Evolutionary conservation across 23 tunicate species (phyloP).

Genomic region (Clavelina lepadiformis): DNA sequence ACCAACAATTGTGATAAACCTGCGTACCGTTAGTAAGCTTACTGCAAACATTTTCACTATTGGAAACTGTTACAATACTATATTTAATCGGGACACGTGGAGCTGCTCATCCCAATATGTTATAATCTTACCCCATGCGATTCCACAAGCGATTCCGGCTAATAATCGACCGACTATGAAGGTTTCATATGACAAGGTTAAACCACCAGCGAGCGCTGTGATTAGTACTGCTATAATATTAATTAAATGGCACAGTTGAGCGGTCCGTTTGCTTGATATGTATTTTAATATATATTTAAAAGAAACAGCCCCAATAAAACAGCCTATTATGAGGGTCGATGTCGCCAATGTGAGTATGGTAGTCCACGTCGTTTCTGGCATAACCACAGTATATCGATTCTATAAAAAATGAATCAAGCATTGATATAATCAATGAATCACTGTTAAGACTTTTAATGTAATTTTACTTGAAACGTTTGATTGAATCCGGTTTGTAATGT

Average conservation of each 20-base stretch:
- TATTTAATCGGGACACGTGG: no score
- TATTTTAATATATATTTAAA: background rate
- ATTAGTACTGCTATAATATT: constrained; percentile 29
- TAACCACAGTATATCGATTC: constrained; percentile 12
- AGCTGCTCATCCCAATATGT: no score
- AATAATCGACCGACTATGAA: constrained; percentile 47
- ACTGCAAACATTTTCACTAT: no score
- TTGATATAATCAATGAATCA: no score
- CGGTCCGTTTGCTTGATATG: constrained; percentile 10
- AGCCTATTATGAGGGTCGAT: constrained; percentile 22
- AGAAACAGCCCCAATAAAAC: constrained; percentile 11
- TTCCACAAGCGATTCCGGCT: constrained; percentile 23
- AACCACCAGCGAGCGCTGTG: constrained; percentile 30
- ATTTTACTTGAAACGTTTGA: no score
- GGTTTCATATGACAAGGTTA: constrained; percentile 45
- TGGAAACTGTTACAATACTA: no score
- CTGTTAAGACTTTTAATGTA: no score
- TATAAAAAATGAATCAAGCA: background rate
- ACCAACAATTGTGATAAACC: constrained; percentile 11
- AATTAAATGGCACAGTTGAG: constrained; percentile 19
- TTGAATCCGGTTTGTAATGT: no score
- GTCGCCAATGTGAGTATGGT: constrained; percentile 21
- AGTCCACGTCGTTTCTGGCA: constrained; percentile 33
- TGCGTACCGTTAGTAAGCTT: no score
- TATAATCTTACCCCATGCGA: constrained; percentile 27